Percentiles rank a stretch among this genome's conserved stretches.
Evolutionary conservation across 2,888 invertebrate species (phyloP).

Genomic region (Mesorhabditis spiculigera): DNA sequence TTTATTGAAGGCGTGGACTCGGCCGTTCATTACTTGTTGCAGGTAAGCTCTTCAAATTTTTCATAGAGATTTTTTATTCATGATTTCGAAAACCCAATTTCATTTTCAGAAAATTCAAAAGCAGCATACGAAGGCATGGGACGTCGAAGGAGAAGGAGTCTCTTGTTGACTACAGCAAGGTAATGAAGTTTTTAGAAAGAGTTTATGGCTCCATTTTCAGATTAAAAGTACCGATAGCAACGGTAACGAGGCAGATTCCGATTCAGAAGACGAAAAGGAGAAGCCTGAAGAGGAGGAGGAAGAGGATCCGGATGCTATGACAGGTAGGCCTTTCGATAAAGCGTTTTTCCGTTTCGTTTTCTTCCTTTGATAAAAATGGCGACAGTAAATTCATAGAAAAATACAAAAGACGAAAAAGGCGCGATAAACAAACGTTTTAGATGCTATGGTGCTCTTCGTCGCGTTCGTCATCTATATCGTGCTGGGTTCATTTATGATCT

Average conservation of each 20-base stretch:
- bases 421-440: conserved; percentile 16
- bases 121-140: too few relatives aligned
- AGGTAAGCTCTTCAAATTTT: too few relatives aligned
- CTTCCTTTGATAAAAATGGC: neutral
- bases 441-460: conserved; percentile 42
- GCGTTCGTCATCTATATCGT: conserved; percentile 51
- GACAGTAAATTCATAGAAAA: neutral
- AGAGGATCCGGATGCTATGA: conserved; percentile 13
- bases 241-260: neutral
- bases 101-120: too few relatives aligned
- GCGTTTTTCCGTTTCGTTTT: conserved; percentile 7
- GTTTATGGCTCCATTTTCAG: neutral
- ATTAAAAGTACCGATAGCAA: neutral
- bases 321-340: too few relatives aligned
- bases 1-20: conserved; percentile 40
- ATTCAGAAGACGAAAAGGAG: conserved; percentile 10
- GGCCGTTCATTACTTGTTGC: conserved; percentile 30
- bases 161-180: neutral
- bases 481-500: conserved; percentile 45
- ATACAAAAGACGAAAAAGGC: conserved; percentile 10
- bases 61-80: too few relatives aligned
- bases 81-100: too few relatives aligned
- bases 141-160: conserved; percentile 29
- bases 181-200: neutral
- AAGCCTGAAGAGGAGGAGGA: conserved; percentile 14